phyloP scores from a whole-genome alignment of 2,113 vertebrate genomes.

The Megaptera novaeangliae region DNA sequence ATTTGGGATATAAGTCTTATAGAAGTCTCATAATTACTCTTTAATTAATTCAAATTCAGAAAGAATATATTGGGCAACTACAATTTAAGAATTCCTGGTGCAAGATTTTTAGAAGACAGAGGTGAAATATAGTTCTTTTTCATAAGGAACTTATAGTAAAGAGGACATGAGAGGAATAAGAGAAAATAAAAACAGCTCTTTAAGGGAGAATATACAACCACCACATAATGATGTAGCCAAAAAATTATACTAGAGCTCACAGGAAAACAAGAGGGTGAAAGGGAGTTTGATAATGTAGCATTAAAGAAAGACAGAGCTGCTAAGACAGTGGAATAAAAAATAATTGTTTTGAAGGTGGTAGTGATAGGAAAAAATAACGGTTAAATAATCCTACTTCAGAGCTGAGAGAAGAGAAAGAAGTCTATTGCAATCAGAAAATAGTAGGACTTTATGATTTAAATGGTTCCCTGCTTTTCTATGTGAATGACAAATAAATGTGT shows the following conservation, averaged over 20 bases:
- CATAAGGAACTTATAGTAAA: background rate
- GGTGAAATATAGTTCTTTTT: background rate
- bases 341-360: background rate
- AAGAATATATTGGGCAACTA: background rate
- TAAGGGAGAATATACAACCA: background rate
- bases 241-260: background rate
- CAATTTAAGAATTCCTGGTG: background rate
- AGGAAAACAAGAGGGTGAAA: background rate
- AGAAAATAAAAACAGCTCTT: background rate
- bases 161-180: background rate
- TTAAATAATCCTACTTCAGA: background rate
- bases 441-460: background rate
- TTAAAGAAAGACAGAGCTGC: background rate
- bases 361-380: background rate
- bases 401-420: background rate
- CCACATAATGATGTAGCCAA: background rate
- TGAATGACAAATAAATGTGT: background rate
- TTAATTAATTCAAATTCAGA: background rate
- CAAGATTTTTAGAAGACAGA: background rate
- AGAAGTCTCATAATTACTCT: background rate
- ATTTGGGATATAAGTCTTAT: background rate
- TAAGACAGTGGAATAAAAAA: background rate
- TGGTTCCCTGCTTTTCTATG: background rate
- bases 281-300: background rate
- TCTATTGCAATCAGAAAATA: background rate